Base-by-base conservation (phyloP, 1,140 invertebrate genomes). In the Drosophila nannoptera region DNA sequence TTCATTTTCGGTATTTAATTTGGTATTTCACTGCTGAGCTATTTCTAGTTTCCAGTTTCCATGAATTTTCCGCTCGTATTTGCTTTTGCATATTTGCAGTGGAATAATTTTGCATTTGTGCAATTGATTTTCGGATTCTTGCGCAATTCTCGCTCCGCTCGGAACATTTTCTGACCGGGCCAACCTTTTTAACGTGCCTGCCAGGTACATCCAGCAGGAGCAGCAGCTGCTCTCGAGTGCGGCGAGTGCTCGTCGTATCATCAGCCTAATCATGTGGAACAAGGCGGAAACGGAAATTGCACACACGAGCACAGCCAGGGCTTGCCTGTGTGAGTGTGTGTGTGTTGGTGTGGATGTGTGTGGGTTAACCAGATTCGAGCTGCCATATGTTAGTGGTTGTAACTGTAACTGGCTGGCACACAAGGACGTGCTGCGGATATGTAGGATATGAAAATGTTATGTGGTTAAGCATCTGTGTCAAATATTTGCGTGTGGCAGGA, bases 221-320 rank as follows among this genome's bases (percentile, higher is more conserved):
- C 55, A 52, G 38, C 67, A 58, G 46, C 14, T 69, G 61, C 53
- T 54, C 48, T 35, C 63, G 52, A 69, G 64, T 58, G 73, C 69
- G 67, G 40, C 63, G 52, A 69, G 64, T 58, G 73, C 69, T 70
- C 66, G 64, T 70, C 66, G 64, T 80, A 80, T 80, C 80, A 84
- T 80, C 74, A 87, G 77, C 50, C 71, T 86, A 86, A 86, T 86
- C 81, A 86, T 75, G 81, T 87, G 81, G 74, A 86, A 86, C 75
- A 81, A 77, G 43, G 67, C 82, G 81, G 82, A 86, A 86, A 77
- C 71, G 81, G 82, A 86, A 86, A 87, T 81, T 75, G 77, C 73
- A 75, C 65, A 73, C 45, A 77, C 63, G 35, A 43, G 29, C 11
- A 11, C 49, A 61, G 59, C 45, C 53, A 59, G 8, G 36, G 36